phyloP scores from a whole-genome alignment of 2,797 vertebrate species.

The Anolis apletophallus region DNA sequence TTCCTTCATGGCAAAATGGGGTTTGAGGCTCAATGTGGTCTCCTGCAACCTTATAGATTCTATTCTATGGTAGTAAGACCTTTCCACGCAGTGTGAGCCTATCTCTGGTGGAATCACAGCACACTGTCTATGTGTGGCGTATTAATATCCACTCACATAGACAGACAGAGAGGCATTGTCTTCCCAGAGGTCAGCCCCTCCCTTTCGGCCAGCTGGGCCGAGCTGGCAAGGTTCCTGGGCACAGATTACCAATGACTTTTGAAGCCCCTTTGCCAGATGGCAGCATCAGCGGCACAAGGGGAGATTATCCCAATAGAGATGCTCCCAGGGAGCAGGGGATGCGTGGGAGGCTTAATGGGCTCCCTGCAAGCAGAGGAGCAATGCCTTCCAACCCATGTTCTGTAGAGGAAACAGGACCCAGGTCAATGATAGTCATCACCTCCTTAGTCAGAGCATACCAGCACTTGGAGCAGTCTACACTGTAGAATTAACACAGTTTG shows the following conservation, averaged over 20 bases:
- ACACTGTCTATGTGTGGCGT: neutral
- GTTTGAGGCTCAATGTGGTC: no score
- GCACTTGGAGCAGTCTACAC: no score
- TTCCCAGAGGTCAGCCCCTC: neutral
- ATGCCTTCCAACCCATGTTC: neutral
- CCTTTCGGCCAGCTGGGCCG: conserved; percentile 1
- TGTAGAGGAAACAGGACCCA: neutral
- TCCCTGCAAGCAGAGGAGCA: neutral
- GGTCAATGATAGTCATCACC: neutral
- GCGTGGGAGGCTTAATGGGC: neutral
- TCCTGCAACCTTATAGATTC: no score
- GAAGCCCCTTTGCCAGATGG: conserved; percentile 14
- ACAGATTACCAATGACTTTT: conserved; percentile 21
- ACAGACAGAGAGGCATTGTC: neutral
- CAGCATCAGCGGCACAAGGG: neutral
- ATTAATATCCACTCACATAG: neutral
- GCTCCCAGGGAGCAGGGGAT: neutral
- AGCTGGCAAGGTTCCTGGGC: conserved; percentile 31
- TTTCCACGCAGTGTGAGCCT: neutral
- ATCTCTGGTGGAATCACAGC: neutral
- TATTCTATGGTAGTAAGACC: neutral
- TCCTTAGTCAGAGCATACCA: neutral
- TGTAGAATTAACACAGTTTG: no score
- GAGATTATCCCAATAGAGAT: neutral
- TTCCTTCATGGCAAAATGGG: no score